A percentile compares a stretch with the other conserved stretches of the same genome.
Conservation (phyloP, 2,797 vertebrate species). For the Amblyraja radiata region DNA sequence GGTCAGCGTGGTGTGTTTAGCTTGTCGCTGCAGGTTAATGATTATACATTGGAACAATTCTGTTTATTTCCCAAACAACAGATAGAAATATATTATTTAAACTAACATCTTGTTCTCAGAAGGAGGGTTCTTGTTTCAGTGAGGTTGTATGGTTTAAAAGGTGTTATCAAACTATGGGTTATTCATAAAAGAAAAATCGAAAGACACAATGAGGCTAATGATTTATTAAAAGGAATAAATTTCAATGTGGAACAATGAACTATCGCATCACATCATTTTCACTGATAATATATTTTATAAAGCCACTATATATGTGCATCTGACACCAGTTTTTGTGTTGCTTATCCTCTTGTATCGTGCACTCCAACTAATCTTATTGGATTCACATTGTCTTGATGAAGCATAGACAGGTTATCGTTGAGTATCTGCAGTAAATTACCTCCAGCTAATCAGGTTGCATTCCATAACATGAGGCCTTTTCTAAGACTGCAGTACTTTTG, state of each 20-base stretch:
- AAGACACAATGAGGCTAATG: background rate
- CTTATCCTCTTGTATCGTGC: background rate
- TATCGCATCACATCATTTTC: background rate
- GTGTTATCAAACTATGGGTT: background rate
- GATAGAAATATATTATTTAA: background rate
- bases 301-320: background rate
- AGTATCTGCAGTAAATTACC: background rate
- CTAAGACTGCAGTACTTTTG: background rate
- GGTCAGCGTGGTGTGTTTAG: background rate
- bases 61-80: background rate
- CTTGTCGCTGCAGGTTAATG: background rate
- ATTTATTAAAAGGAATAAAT: background rate
- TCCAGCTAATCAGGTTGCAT: background rate
- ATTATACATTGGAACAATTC: background rate
- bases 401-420: background rate
- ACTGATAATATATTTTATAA: background rate
- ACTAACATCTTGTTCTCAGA: background rate
- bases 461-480: background rate
- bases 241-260: background rate
- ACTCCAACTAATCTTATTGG: background rate
- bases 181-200: background rate
- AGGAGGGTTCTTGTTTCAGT: background rate
- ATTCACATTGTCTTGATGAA: background rate
- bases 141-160: background rate
- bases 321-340: background rate